Percentiles rank a stretch among this genome's conserved stretches.
Evolutionary conservation across 1,140 invertebrate species (phyloP).

Genomic region (Pissodes strobi): DNA sequence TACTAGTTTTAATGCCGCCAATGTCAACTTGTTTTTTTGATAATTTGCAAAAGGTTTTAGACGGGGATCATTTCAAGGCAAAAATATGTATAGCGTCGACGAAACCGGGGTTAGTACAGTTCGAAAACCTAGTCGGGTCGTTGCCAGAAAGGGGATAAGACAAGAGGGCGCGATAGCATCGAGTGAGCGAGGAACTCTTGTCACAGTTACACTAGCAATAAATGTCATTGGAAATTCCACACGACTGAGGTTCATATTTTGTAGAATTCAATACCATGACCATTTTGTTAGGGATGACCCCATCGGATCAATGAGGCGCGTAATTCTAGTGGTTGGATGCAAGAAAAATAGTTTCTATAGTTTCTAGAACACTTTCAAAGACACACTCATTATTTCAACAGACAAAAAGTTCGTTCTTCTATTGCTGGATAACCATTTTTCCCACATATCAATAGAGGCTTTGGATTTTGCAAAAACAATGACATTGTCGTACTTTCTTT

Average conservation of each 20-base stretch:
- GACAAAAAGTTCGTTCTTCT: conserved; percentile 18
- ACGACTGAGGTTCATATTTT: conserved; percentile 54
- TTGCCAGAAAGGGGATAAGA: conserved; percentile 51
- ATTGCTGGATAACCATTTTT: conserved; percentile 29
- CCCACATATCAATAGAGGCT: conserved; percentile 40
- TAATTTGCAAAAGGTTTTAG: conserved; percentile 50
- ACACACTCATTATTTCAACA: conserved; percentile 41
- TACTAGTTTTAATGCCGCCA: conserved; percentile 58
- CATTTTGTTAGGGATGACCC: conserved; percentile 57
- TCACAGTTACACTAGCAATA: conserved; percentile 53
- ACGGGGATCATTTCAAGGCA: conserved; percentile 44
- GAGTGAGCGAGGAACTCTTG: conserved; percentile 55
- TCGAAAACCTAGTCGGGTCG: conserved; percentile 51
- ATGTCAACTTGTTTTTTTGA: conserved; percentile 51
- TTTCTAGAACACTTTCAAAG: conserved; percentile 53
- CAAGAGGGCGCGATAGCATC: conserved; percentile 55
- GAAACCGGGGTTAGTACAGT: conserved; percentile 59
- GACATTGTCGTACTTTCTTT: conserved; percentile 49
- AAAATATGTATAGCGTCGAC: conserved; percentile 58
- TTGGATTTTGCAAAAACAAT: conserved; percentile 48
- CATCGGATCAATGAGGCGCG: conserved; percentile 41
- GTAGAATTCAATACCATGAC: conserved; percentile 34
- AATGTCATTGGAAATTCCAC: conserved; percentile 48
- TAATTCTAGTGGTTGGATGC: conserved; percentile 56
- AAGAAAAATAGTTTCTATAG: conserved; percentile 48